phyloP scores from a whole-genome alignment of 2,797 vertebrate genomes.

The Pseudocheirus occidentalis region DNA sequence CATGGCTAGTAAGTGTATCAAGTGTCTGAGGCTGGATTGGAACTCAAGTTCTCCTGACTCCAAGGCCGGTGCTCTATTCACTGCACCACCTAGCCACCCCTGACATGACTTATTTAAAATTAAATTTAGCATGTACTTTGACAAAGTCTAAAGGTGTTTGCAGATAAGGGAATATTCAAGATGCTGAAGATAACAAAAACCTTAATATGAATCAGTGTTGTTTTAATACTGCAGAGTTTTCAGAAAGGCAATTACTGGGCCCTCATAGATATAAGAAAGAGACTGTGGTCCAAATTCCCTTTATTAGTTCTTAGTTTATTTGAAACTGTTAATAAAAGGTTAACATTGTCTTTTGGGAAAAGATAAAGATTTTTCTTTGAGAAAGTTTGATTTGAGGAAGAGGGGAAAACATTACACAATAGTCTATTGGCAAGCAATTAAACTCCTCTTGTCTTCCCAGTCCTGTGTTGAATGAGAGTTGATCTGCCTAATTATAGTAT shows the following conservation, averaged over 20 bases:
- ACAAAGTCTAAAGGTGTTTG: not conserved
- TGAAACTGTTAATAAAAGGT: constrained; percentile 70
- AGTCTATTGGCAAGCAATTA: constrained; percentile 73
- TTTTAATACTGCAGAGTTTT: constrained; percentile 51
- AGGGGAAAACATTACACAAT: constrained; percentile 46
- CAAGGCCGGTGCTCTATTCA: no score
- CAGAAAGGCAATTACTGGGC: constrained; percentile 37
- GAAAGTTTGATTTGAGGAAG: constrained; percentile 69
- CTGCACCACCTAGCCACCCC: no score
- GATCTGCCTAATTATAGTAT: constrained; percentile 62
- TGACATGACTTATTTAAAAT: not conserved
- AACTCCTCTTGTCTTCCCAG: constrained; percentile 42
- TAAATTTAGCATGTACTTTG: not conserved
- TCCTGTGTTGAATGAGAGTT: constrained; percentile 56
- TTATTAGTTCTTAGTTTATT: constrained; percentile 63
- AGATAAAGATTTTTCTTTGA: constrained; percentile 62
- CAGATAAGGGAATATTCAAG: not conserved
- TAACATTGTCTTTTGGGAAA: constrained; percentile 60
- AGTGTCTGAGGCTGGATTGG: no score
- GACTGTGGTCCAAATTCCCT: constrained; percentile 11
- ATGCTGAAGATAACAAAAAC: not conserved
- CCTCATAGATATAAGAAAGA: constrained; percentile 17
- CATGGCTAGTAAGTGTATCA: no score
- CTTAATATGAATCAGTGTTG: constrained; percentile 3
- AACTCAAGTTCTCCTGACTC: no score